Evolutionary conservation across 2,113 vertebrate genomes (phyloP).

Genomic region (Hiodon tergisus): DNA sequence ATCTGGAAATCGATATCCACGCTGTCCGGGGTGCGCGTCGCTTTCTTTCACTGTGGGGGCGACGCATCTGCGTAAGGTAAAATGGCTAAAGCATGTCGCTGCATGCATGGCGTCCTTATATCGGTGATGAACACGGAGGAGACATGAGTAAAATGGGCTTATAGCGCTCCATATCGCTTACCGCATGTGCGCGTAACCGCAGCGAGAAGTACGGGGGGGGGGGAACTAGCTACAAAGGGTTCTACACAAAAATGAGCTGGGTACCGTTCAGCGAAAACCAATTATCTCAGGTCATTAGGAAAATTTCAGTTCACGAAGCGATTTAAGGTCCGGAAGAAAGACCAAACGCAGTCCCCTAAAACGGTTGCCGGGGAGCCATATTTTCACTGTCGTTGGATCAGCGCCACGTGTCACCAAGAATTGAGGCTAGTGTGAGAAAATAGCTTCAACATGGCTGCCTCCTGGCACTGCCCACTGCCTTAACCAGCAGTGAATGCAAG

Average conservation of each 20-base stretch:
- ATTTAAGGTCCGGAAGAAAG: background rate
- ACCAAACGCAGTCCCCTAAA: too few species aligned
- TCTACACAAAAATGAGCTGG: too few species aligned
- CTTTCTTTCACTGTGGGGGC: background rate
- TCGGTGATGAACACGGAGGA: too few species aligned
- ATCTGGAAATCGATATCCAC: conserved; percentile 65
- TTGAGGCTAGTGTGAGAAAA: background rate
- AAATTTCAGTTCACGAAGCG: too few species aligned
- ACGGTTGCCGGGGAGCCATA: too few species aligned
- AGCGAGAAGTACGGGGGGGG: too few species aligned
- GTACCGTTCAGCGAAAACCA: too few species aligned
- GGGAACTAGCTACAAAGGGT: too few species aligned
- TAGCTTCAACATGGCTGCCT: conserved; percentile 9
- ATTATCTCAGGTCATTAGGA: too few species aligned
- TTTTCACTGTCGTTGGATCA: background rate
- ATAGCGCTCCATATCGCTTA: too few species aligned
- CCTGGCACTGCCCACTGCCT: background rate
- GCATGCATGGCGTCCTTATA: background rate
- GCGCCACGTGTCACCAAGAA: background rate
- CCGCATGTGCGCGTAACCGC: too few species aligned
- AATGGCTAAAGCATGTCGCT: background rate
- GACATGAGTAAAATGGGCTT: too few species aligned
- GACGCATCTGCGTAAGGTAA: background rate
- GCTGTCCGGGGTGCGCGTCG: conserved; percentile 37
- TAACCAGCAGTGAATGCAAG: background rate